Conservation (phyloP, 1,140 invertebrate species). For the Mesaphorura yosii region DNA sequence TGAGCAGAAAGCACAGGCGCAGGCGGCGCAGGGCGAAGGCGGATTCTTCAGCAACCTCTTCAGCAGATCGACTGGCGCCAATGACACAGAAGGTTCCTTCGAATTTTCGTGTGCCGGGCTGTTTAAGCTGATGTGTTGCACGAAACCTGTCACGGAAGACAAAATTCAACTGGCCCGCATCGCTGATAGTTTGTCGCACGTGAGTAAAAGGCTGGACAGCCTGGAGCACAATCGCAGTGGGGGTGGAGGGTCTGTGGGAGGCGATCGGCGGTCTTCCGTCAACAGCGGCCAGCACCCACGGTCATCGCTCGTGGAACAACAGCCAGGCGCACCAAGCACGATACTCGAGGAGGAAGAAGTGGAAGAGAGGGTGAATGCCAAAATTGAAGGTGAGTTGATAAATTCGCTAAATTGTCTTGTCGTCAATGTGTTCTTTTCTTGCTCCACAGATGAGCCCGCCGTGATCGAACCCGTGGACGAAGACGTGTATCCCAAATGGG, state of each 20-base stretch:
- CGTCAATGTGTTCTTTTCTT: constrained; percentile 38
- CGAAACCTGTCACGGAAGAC: constrained; percentile 70
- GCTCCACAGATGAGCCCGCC: constrained; percentile 49
- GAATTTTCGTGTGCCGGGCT: constrained; percentile 78
- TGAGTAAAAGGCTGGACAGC: constrained; percentile 63
- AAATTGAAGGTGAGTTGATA: neutral
- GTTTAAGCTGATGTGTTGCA: constrained; percentile 80
- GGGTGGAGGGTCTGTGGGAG: constrained; percentile 1
- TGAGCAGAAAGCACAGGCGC: constrained; percentile 66
- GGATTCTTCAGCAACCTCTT: constrained; percentile 62
- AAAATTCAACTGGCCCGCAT: constrained; percentile 76
- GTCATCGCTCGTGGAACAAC: constrained; percentile 43
- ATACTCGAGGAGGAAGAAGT: constrained; percentile 6
- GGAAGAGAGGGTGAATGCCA: constrained; percentile 1
- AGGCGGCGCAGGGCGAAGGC: constrained; percentile 65
- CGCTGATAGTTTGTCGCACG: constrained; percentile 64
- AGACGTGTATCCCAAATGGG: constrained; percentile 79
- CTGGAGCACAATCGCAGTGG: constrained; percentile 49
- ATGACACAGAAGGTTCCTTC: constrained; percentile 83
- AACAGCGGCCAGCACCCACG: no score
- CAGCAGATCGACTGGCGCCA: no score
- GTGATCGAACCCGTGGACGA: constrained; percentile 53
- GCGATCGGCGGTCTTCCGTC: constrained; percentile 8
- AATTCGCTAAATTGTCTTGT: neutral
- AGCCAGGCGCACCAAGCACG: neutral